Conservation (phyloP, 2,113 vertebrate species). For the Lophius piscatorius region DNA sequence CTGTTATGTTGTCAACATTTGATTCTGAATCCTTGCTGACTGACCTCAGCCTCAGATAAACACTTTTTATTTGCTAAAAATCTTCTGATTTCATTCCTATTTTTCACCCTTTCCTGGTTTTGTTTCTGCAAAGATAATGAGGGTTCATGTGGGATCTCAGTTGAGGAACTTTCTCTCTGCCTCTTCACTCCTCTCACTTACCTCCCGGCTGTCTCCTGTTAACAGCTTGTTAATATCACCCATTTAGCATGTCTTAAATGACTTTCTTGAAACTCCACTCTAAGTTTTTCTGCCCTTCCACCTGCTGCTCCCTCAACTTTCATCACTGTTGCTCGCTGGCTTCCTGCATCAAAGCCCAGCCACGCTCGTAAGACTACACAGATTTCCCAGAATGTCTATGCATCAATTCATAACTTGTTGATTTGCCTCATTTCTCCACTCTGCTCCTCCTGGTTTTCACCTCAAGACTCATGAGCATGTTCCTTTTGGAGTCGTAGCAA, state of each 20-base stretch:
- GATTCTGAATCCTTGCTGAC: no score
- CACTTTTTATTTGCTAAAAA: no score
- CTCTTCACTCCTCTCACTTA: neutral
- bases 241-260: conserved; percentile 25
- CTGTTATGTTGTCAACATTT: no score
- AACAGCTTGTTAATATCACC: conserved; percentile 26
- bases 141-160: no score
- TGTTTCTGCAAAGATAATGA: neutral
- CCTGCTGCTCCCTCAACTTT: conserved; percentile 29
- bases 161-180: neutral
- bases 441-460: neutral
- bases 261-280: conserved; percentile 6
- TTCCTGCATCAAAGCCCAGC: no score
- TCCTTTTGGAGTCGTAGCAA: neutral
- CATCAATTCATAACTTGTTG: neutral
- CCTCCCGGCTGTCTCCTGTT: conserved; percentile 10
- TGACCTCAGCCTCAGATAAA: no score
- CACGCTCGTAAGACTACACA: fast-evolving
- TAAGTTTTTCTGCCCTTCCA: conserved; percentile 8
- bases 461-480: neutral
- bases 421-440: neutral
- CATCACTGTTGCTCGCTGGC: conserved; percentile 14
- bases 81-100: no score
- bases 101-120: neutral
- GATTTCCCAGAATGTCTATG: neutral